Conservation (phyloP, 92 coral and sea anemone species). For the Porites cylindrica region DNA sequence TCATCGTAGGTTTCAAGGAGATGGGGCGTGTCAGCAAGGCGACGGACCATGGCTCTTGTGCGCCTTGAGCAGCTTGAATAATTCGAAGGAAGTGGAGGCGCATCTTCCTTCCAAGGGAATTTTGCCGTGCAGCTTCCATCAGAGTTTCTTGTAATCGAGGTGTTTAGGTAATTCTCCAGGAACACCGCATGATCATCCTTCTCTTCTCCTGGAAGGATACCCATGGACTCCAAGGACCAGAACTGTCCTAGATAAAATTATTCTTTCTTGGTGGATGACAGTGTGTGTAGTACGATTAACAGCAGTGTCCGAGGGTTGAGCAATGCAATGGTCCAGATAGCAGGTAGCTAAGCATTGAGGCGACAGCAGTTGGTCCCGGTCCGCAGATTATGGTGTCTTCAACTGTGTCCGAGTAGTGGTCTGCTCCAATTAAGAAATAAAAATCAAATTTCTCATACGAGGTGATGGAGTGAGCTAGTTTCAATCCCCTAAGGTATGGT, state of each 20-base stretch:
- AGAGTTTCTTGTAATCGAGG: slow-evolving; percentile 27
- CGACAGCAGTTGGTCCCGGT: slow-evolving; percentile 61
- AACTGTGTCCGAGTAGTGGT: slow-evolving; percentile 53
- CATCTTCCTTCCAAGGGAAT: slow-evolving; percentile 70
- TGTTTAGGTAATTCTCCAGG: slow-evolving; percentile 26
- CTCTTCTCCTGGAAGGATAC: slow-evolving; percentile 34
- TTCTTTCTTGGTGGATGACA: slow-evolving; percentile 24
- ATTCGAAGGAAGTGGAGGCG: slow-evolving; percentile 50
- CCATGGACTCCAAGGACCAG: slow-evolving; percentile 50
- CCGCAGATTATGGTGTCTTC: slow-evolving; percentile 49
- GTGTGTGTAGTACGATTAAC: background rate
- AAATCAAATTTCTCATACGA: slow-evolving; percentile 50
- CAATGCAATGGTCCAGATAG: slow-evolving; percentile 51
- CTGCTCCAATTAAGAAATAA: slow-evolving; percentile 55
- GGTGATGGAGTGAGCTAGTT: slow-evolving; percentile 58
- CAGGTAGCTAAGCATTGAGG: slow-evolving; percentile 63
- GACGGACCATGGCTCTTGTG: slow-evolving; percentile 46
- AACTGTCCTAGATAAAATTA: slow-evolving; percentile 26
- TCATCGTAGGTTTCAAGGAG: slow-evolving; percentile 37
- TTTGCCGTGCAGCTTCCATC: slow-evolving; percentile 59
- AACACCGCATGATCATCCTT: slow-evolving; percentile 32
- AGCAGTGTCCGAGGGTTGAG: background rate
- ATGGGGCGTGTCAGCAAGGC: slow-evolving; percentile 48
- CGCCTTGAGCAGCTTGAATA: slow-evolving; percentile 27
- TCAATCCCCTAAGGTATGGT: slow-evolving; percentile 54